Evolutionary conservation across 2,797 vertebrate species (phyloP).

Genomic region (Coendou prehensilis): DNA sequence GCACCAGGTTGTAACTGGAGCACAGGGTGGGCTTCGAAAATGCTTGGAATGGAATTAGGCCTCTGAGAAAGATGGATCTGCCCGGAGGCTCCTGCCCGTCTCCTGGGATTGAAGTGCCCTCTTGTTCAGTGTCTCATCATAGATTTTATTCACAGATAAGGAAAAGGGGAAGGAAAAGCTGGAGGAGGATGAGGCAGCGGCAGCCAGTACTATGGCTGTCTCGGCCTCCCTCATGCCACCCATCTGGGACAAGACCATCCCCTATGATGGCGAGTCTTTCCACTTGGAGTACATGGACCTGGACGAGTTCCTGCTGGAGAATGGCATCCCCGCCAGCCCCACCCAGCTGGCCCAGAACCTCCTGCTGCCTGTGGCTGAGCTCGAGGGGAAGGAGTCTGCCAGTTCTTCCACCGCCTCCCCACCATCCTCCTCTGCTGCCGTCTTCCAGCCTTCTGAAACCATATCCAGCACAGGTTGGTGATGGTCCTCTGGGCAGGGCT

Average conservation of each 20-base stretch:
- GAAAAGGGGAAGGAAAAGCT: conserved; percentile 92
- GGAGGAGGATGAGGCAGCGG: conserved; percentile 91
- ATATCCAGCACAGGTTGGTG: conserved; percentile 90
- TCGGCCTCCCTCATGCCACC: conserved; percentile 97
- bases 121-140: conserved; percentile 68
- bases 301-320: conserved; percentile 99
- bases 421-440: conserved; percentile 88
- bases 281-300: conserved; percentile 99
- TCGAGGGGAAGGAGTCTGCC: conserved; percentile 91
- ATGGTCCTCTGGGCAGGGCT: background rate
- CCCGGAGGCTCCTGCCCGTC: background rate
- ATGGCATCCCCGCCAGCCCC: conserved; percentile 95
- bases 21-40: background rate
- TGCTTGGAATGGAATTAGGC: background rate
- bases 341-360: conserved; percentile 91
- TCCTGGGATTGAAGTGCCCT: background rate
- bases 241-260: conserved; percentile 99
- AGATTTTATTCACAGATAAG: conserved; percentile 88
- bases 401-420: conserved; percentile 88
- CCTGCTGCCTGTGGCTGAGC: conserved; percentile 92
- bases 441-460: conserved; percentile 90
- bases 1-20: background rate
- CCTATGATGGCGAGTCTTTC: conserved; percentile 98
- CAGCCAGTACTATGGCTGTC: conserved; percentile 91
- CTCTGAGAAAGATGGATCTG: background rate